phyloP scores from a whole-genome alignment of 2,797 vertebrate genomes.

The Sphenopsis melanotis region DNA sequence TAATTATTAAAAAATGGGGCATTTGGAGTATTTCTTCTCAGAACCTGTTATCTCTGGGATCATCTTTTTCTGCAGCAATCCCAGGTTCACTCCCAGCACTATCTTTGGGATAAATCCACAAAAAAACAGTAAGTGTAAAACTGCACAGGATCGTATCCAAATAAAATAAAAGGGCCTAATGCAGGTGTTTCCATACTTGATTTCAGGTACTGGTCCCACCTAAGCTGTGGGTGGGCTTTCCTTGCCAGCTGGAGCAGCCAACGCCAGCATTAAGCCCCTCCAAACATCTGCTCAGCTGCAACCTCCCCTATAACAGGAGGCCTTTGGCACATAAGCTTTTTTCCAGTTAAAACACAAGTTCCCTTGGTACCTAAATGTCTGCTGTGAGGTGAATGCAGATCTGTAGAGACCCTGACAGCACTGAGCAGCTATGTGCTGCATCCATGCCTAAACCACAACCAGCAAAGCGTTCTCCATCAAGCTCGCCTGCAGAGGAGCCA shows the following conservation, averaged over 20 bases:
- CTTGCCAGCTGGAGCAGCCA: background rate
- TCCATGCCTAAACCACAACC: slow-evolving; percentile 49
- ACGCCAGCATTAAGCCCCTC: background rate
- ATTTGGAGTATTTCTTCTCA: background rate
- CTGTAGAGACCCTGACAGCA: slow-evolving; percentile 33
- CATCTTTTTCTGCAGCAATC: background rate
- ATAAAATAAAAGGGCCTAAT: background rate
- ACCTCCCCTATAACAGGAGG: background rate
- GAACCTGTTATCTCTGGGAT: background rate
- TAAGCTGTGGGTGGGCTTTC: background rate
- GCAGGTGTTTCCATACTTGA: background rate
- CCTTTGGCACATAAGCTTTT: slow-evolving; percentile 11
- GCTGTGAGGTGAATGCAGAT: background rate
- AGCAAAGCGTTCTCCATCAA: background rate
- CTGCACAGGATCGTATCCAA: background rate
- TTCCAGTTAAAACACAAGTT: background rate
- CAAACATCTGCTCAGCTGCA: background rate
- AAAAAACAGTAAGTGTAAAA: background rate
- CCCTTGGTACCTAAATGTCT: background rate
- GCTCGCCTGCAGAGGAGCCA: background rate
- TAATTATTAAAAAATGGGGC: background rate
- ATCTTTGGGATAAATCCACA: background rate
- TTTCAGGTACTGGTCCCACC: background rate
- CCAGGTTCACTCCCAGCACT: background rate
- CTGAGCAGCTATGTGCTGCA: background rate